Percentiles rank a stretch among this genome's conserved stretches.
Conservation (phyloP, 1,140 invertebrate genomes). For the Patella vulgata region DNA sequence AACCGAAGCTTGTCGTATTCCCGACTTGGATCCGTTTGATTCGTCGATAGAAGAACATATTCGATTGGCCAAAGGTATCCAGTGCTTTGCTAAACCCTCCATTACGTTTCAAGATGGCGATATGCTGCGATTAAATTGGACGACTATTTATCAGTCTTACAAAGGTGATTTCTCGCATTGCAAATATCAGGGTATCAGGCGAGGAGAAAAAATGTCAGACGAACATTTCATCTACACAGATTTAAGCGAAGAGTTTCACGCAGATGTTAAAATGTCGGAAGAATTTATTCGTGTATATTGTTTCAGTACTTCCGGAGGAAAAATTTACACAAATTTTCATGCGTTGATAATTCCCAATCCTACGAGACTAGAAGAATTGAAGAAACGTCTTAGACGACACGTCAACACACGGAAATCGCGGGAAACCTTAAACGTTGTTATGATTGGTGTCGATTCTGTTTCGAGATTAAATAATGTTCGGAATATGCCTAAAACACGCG, state of each 20-base stretch:
- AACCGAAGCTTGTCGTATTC: conserved; percentile 82
- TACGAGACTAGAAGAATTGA: conserved; percentile 54
- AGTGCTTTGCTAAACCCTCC: conserved; percentile 69
- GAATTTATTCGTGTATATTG: conserved; percentile 60
- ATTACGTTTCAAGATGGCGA: conserved; percentile 62
- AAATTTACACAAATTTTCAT: conserved; percentile 67
- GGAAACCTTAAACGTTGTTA: conserved; percentile 71
- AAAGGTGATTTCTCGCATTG: conserved; percentile 57
- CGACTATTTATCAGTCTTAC: conserved; percentile 38
- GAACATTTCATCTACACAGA: conserved; percentile 27
- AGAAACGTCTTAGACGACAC: conserved; percentile 36
- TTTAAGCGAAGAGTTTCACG: conserved; percentile 17
- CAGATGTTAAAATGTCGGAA: conserved; percentile 33
- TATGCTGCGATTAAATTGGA: conserved; percentile 52
- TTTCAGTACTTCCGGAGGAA: conserved; percentile 39
- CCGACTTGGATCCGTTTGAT: conserved; percentile 79
- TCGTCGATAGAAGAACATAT: conserved; percentile 73
- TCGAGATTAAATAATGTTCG: conserved; percentile 86
- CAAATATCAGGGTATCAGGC: conserved; percentile 56
- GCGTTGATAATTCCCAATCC: conserved; percentile 62
- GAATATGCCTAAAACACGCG: conserved; percentile 79
- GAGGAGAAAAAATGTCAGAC: conserved; percentile 30
- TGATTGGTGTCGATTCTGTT: conserved; percentile 87
- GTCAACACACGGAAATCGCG: conserved; percentile 27
- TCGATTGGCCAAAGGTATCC: conserved; percentile 70